Evolutionary conservation across 2,113 vertebrate species (phyloP), one percentile per base, ranked within the genome.

Genomic region (Pseudorhombus dupliciocellatus): DNA sequence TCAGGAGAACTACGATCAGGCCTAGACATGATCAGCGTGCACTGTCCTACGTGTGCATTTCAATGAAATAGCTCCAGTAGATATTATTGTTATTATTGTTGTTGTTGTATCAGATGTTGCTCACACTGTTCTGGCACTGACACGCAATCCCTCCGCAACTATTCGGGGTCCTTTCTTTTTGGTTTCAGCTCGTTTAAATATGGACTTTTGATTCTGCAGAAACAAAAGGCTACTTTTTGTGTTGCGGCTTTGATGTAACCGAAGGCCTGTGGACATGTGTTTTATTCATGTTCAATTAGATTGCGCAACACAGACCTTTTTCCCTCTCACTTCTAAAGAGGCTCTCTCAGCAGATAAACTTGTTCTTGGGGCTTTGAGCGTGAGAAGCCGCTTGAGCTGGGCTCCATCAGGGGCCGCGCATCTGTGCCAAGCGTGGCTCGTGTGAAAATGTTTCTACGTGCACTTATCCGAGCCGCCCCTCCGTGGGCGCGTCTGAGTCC

Each of bases 161-260:
- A 80, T 81, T 84, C 70, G 51, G 74, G 80, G 68, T 60, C 56
- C 53, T 70, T 24, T 70, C 48, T 22, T 31, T 63, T 34, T 42
- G 51, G 34, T 74, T 79, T 77, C 63, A n/a, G 46, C 7, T n/a
- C 46, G 8, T 50, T 50, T 50, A 50, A 50, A 50, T 9, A 9
- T 21, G 46, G 46, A 50, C 18, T 8, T 50, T n/a, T n/a, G 46
- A 50, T 50, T 50, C 10, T n/a, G 18, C 46, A 69, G 14, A 66
- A 86, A 88, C 75, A 87, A 87, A 88, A 70, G 77, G 26, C 65
- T 46, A 44, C 79, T 87, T 66, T 80, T 69, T 86, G 86, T 81
- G 42, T 72, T 77, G 79, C 0, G 10, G 70, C 74, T 75, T 76
- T 79, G 73, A 79, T 73, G 66, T 55, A 64, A 66, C 57, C 16